These are phyloP conservation scores for Gymnopithys bicolor DNA, from an alignment of 2,797 vertebrate genomes.

Conservation along the genomic window DNA sequence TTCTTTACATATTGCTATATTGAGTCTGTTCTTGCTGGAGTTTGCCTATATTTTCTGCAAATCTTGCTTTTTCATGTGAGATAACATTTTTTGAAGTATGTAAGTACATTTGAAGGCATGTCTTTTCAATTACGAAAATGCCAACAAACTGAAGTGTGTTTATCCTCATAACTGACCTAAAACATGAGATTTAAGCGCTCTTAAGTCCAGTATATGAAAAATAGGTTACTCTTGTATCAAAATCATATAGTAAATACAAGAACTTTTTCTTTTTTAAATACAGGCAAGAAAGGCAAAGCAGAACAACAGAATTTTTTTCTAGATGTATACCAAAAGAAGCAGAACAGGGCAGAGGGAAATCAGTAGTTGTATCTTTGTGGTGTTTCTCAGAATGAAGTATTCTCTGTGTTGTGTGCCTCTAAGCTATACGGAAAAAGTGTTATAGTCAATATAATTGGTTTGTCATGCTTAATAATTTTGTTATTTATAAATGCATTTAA, in stretches of 20 bases:
- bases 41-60: not conserved
- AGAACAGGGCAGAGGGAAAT: not conserved
- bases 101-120: not conserved
- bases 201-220: not conserved
- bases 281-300: not conserved
- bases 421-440: not conserved
- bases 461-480: not conserved
- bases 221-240: not conserved
- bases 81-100: not conserved
- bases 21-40: not conserved
- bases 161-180: not conserved
- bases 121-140: not conserved
- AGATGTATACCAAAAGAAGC: not conserved
- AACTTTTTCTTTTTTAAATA: not conserved
- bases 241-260: not conserved
- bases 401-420: not conserved
- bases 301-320: not conserved
- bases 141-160: not conserved
- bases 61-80: not conserved
- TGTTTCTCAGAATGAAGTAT: not conserved
- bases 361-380: not conserved
- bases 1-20: not conserved
- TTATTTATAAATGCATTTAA: not conserved
- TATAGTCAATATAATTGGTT: not conserved
- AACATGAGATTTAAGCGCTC: not conserved